Evolutionary conservation across 2,113 vertebrate genomes (phyloP).

Genomic region (Athene cunicularia): DNA sequence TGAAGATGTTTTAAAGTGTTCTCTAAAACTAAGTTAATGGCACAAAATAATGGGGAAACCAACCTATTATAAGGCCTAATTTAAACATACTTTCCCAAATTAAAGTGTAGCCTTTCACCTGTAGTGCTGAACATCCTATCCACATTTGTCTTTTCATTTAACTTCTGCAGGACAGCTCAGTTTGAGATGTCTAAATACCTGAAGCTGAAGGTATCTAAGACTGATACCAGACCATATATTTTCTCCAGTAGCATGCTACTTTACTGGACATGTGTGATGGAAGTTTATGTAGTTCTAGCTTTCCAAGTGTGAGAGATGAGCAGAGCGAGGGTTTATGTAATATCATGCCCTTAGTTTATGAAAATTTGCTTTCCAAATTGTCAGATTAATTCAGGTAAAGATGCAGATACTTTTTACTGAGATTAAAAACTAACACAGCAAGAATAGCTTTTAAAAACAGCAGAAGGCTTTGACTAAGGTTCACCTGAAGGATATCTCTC

Average conservation of each 20-base stretch:
- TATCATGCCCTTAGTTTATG: background rate
- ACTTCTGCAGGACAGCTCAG: constrained; percentile 36
- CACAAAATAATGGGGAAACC: constrained; percentile 81
- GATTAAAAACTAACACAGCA: too few species aligned
- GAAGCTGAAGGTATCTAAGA: constrained; percentile 23
- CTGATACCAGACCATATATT: background rate
- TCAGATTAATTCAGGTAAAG: too few species aligned
- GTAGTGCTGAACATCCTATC: constrained; percentile 11
- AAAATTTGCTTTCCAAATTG: background rate
- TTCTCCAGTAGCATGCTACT: background rate
- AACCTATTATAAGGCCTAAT: constrained; percentile 72
- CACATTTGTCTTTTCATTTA: constrained; percentile 72
- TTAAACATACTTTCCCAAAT: constrained; percentile 79
- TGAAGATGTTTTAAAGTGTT: constrained; percentile 72
- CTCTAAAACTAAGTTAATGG: constrained; percentile 73
- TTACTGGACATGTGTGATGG: background rate
- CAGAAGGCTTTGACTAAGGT: too few species aligned
- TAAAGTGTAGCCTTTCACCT: constrained; percentile 79
- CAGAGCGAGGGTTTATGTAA: background rate
- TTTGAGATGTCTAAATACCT: constrained; percentile 26
- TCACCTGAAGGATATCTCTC: too few species aligned
- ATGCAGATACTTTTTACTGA: too few species aligned
- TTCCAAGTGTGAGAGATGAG: background rate
- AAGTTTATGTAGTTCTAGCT: background rate
- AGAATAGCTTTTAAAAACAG: too few species aligned